phyloP scores from a whole-genome alignment of 2,113 vertebrate species.

The Ramphastos sulfuratus region DNA sequence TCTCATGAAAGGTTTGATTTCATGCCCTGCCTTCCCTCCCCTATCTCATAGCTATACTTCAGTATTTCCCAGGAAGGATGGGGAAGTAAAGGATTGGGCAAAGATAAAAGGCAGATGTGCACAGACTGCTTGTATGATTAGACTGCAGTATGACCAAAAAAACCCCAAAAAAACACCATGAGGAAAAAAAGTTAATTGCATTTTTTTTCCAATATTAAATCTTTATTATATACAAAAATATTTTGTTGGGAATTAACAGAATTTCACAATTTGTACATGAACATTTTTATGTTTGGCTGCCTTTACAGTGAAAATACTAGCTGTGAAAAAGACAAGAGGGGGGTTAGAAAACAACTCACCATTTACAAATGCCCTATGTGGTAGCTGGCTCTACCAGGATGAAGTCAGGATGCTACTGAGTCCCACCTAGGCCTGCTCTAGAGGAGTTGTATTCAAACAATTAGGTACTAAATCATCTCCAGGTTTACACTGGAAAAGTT shows the following conservation, averaged over 20 bases:
- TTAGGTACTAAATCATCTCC: not conserved
- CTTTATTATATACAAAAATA: conserved; percentile 81
- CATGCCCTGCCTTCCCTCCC: not conserved
- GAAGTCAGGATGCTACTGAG: not conserved
- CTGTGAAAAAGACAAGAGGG: conserved; percentile 42
- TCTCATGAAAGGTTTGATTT: not conserved
- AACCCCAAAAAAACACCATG: not conserved
- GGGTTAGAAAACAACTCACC: conserved; percentile 38
- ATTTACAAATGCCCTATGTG: not conserved
- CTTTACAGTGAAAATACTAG: conserved; percentile 50
- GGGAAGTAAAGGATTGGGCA: not conserved
- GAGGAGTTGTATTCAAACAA: not conserved
- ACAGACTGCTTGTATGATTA: not conserved
- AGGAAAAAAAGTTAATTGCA: not conserved
- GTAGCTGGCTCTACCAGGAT: not conserved
- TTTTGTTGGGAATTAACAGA: conserved; percentile 69
- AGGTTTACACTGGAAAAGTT: not conserved
- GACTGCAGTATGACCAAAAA: not conserved
- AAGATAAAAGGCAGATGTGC: not conserved
- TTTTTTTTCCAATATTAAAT: conserved; percentile 71
- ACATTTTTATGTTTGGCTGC: conserved; percentile 46
- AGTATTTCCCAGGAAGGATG: not conserved
- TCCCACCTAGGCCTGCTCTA: conserved; percentile 2
- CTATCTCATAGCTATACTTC: not conserved
- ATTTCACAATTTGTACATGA: conserved; percentile 67